Evolutionary conservation across 2,113 vertebrate genomes (phyloP), one percentile per base, ranked within the genome.

Genomic region (Dicaeum eximium): DNA sequence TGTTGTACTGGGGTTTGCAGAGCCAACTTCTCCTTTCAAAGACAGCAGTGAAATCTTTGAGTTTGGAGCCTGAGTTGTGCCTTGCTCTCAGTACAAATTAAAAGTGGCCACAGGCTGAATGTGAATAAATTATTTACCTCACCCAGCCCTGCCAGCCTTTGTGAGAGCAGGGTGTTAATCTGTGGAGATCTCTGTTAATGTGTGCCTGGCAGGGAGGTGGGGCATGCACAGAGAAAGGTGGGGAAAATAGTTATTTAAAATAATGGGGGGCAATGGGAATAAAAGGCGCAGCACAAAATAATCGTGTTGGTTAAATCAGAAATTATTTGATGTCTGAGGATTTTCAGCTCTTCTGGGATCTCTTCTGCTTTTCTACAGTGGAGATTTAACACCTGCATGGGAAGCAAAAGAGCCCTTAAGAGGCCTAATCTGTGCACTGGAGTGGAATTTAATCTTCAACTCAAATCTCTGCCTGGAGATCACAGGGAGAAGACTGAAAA

Each of bases 371-470:
- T 87, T 64, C 90, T 81, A 3, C 15, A 12, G 58, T 0, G 1
- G 62, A 72, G 65, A 70, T 88, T 83, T 87, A 90, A 77, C 37
- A 79, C 56, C 77, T 84, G 48, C 13, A 89, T 28, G 37, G 69
- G 73, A 85, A 92, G 70, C 65, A 72, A 30, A 95, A 89, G 65
- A 37, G 78, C 38, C 37, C 65, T 87, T 91, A 69, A 79, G 89
- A 57, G 70, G 47, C 48, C 20, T 16, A 30, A 57, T 67, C 10
- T 60, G 57, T 60, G 57, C n/a, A 20, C 53, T 74, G 70, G 31
- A 89, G 80, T 50, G 45, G 53, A 83, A 78, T 67, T 95, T 53
- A 53, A 53, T 79, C 80, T 89, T 42, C 61, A 84, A 0, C 45
- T 60, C 25, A 23, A 71, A 84, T n/a, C 45, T 51, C 42, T 72